Evolutionary conservation across 2,888 invertebrate genomes (phyloP).

Genomic region (Temnothorax ravouxi): DNA sequence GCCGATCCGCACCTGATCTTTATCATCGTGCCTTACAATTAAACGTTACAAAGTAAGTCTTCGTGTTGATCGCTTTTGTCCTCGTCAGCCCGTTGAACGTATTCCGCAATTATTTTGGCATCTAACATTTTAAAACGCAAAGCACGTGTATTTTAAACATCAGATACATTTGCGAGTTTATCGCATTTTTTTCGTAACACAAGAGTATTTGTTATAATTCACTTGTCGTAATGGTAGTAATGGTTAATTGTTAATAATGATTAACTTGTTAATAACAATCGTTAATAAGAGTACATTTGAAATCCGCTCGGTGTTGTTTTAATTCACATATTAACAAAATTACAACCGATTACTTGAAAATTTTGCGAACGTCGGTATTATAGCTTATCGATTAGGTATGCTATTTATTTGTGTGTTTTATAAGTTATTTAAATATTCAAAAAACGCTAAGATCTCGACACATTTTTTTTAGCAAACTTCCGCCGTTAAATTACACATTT

Average conservation of each 20-base stretch:
- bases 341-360: not conserved
- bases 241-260: constrained; percentile 11
- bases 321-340: not conserved
- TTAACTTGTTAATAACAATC: constrained; percentile 4
- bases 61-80: not conserved
- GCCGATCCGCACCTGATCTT: not conserved
- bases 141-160: not conserved
- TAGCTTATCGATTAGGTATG: not conserved
- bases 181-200: not conserved
- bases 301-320: not conserved
- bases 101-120: not conserved
- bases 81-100: not conserved
- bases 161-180: constrained; percentile 6
- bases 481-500: not conserved
- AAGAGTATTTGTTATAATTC: not conserved
- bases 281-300: not conserved
- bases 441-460: not conserved
- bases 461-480: not conserved
- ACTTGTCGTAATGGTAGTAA: not conserved
- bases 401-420: not conserved
- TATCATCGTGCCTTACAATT: not conserved
- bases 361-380: not conserved
- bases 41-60: not conserved
- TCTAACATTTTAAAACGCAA: constrained; percentile 5
- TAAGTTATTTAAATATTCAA: constrained; percentile 26